Percentiles rank a stretch among this genome's conserved stretches.
Evolutionary conservation across 2,888 invertebrate genomes (phyloP).

Genomic region (Mechanitis mazaeus): DNA sequence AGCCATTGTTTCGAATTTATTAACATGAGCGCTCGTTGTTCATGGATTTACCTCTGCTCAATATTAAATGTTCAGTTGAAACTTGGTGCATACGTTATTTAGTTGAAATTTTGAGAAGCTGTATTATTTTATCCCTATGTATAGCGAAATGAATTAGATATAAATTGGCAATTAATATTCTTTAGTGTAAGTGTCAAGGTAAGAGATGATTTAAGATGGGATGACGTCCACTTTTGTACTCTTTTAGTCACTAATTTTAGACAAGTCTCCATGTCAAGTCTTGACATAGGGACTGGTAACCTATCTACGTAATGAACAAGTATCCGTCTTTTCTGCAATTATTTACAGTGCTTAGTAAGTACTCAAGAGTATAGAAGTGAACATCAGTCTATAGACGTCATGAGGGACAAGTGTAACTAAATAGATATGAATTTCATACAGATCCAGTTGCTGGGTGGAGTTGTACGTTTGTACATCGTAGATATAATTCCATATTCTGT

Average conservation of each 20-base stretch:
- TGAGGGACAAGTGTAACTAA: neutral
- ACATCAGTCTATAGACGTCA: too few species aligned
- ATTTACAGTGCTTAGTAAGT: neutral
- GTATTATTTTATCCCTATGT: conserved; percentile 15
- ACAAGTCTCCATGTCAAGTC: neutral
- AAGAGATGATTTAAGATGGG: neutral
- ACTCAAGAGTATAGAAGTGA: neutral
- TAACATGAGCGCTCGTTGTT: conserved; percentile 7
- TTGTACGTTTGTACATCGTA: conserved; percentile 3
- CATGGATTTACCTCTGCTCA: conserved; percentile 27
- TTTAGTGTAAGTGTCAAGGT: conserved; percentile 7
- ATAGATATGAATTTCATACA: neutral
- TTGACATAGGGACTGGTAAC: neutral
- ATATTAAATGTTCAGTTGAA: conserved; percentile 21
- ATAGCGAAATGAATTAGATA: conserved; percentile 17
- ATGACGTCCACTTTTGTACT: neutral
- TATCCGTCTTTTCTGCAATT: conserved; percentile 1
- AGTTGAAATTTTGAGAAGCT: conserved; percentile 21
- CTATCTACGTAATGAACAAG: neutral
- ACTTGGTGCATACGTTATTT: conserved; percentile 29
- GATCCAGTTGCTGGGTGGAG: neutral
- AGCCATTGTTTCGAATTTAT: conserved; percentile 24
- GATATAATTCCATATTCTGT: conserved; percentile 15
- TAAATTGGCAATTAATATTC: conserved; percentile 16
- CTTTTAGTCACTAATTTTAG: conserved; percentile 1